phyloP scores from a whole-genome alignment of 2,888 invertebrate genomes.

The Hylaea fasciaria region DNA sequence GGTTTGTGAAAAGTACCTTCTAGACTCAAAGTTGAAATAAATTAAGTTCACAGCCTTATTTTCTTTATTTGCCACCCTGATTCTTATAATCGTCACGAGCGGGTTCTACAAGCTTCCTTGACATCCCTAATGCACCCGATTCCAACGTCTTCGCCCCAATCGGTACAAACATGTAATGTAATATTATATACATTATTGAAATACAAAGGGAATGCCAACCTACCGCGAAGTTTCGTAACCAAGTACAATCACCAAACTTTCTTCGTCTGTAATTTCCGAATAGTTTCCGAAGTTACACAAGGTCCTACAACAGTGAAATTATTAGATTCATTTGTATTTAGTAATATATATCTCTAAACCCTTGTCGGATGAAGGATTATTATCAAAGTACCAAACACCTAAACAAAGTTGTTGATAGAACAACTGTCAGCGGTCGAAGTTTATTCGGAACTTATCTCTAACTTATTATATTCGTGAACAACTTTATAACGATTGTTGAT shows the following conservation, averaged over 20 bases:
- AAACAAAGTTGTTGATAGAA: slow-evolving; percentile 40
- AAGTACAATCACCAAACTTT: slow-evolving; percentile 5
- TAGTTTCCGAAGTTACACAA: slow-evolving; percentile 13
- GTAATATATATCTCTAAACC: slow-evolving; percentile 11
- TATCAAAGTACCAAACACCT: slow-evolving; percentile 32
- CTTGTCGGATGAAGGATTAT: slow-evolving; percentile 31
- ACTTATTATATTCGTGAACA: neutral
- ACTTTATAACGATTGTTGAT: neutral
- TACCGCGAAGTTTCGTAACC: neutral
- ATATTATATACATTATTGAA: too few relatives aligned
- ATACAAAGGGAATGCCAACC: neutral
- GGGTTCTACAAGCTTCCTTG: too few relatives aligned
- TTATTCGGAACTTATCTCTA: neutral
- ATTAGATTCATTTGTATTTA: slow-evolving; percentile 10
- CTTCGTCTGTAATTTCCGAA: slow-evolving; percentile 4
- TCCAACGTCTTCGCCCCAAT: too few relatives aligned
- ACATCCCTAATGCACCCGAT: too few relatives aligned
- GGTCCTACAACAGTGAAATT: slow-evolving; percentile 9
- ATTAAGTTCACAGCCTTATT: too few relatives aligned
- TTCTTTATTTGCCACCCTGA: too few relatives aligned
- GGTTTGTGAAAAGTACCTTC: too few relatives aligned
- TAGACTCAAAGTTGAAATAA: too few relatives aligned
- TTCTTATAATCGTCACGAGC: too few relatives aligned
- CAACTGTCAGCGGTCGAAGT: slow-evolving; percentile 29
- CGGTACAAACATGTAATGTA: too few relatives aligned